phyloP scores from a whole-genome alignment of 2,888 invertebrate species.

The Prosapia bicincta region DNA sequence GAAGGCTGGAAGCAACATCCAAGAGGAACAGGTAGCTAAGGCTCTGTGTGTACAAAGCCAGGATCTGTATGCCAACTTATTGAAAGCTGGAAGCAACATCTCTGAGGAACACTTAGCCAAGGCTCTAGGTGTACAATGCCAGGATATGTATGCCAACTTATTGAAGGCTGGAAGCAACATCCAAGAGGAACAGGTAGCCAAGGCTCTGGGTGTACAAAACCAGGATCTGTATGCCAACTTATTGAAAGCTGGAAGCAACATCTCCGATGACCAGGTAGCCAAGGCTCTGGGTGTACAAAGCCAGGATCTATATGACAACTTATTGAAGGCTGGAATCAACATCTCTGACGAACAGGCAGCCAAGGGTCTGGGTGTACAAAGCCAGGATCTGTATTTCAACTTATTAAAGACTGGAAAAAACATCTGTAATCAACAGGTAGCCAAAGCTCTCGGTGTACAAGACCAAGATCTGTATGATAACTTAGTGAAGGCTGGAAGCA shows the following conservation, averaged over 20 bases:
- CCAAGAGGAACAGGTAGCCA: background rate
- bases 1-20: background rate
- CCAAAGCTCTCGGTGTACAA: background rate
- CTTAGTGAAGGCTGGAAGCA: background rate
- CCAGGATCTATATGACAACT: no score
- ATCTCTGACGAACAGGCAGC: background rate
- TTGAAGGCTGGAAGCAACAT: background rate
- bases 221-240: background rate
- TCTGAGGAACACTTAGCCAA: background rate
- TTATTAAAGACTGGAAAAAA: background rate
- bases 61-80: background rate
- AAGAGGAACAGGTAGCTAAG: background rate
- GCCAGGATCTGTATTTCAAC: background rate
- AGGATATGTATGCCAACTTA: background rate
- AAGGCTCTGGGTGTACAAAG: no score
- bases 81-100: background rate
- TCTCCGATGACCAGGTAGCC: no score
- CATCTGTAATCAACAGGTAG: background rate
- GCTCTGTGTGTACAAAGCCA: background rate
- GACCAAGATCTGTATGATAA: background rate
- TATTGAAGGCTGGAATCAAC: background rate
- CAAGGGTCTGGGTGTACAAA: background rate
- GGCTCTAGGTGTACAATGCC: background rate
- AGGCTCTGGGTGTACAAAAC: background rate
- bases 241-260: no score